phyloP scores from a whole-genome alignment of 2,888 invertebrate species.

The Plebejus melissa region DNA sequence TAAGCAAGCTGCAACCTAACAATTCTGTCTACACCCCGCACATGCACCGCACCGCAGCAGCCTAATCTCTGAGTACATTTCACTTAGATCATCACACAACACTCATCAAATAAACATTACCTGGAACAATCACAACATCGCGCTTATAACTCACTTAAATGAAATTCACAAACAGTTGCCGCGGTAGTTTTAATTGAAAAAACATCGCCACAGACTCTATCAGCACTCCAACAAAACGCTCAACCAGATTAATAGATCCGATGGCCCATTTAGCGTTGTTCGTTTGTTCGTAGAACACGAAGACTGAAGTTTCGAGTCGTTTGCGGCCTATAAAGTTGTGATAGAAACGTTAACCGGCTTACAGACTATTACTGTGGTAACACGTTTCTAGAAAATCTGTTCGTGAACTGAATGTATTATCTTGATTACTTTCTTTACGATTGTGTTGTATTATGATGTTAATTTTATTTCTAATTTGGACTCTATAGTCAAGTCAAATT shows the following conservation, averaged over 20 bases:
- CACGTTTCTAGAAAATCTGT: background rate
- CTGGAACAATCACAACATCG: background rate
- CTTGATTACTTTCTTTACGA: background rate
- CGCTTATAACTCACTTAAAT: background rate
- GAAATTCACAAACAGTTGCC: background rate
- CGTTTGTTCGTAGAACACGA: background rate
- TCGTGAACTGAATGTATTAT: background rate
- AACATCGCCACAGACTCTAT: slow-evolving; percentile 11
- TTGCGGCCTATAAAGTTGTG: slow-evolving; percentile 12
- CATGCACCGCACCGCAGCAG: too few relatives aligned
- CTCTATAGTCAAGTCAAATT: too few relatives aligned
- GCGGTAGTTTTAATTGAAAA: slow-evolving; percentile 23
- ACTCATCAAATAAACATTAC: too few relatives aligned
- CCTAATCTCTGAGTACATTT: too few relatives aligned
- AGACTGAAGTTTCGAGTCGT: slow-evolving; percentile 11
- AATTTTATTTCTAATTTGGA: background rate
- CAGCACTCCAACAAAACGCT: slow-evolving; percentile 12
- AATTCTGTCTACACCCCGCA: too few relatives aligned
- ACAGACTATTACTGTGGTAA: background rate
- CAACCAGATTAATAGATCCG: slow-evolving; percentile 42
- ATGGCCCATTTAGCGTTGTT: slow-evolving; percentile 36
- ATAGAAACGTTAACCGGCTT: slow-evolving; percentile 8
- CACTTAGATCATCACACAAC: too few relatives aligned
- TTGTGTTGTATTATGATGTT: background rate
- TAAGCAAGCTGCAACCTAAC: too few relatives aligned